phyloP scores from a whole-genome alignment of 2,888 invertebrate species.

The Tanytarsus gracilentus region DNA sequence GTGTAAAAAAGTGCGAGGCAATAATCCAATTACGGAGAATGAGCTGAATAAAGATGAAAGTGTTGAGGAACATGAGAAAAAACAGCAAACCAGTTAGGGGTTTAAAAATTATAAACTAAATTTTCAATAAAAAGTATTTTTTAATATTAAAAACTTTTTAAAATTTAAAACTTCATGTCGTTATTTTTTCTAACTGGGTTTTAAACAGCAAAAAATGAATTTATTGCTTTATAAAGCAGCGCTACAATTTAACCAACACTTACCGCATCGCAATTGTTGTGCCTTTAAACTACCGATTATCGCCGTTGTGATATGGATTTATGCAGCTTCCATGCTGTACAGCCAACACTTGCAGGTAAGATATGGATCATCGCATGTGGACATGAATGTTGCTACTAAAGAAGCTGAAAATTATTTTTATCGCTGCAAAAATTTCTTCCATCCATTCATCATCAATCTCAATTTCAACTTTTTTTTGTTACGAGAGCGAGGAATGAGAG shows the following conservation, averaged over 20 bases:
- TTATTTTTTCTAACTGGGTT: too few species aligned
- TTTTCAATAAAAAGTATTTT: too few species aligned
- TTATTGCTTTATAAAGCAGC: slow-evolving; percentile 4
- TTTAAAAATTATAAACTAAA: too few species aligned
- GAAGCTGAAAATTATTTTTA: slow-evolving; percentile 15
- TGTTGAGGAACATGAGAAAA: background rate
- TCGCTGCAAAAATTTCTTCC: background rate
- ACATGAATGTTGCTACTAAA: slow-evolving; percentile 5
- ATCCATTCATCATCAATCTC: slow-evolving; percentile 21
- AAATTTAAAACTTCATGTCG: too few species aligned
- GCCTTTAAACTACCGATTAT: background rate
- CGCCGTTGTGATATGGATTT: too few species aligned
- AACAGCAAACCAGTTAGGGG: too few species aligned
- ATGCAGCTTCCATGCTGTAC: background rate
- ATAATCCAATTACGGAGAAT: slow-evolving; percentile 16
- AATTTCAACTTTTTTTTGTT: slow-evolving; percentile 8
- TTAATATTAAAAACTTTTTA: too few species aligned
- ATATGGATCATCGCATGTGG: slow-evolving; percentile 15
- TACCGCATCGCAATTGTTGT: background rate
- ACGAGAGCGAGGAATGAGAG: too few species aligned
- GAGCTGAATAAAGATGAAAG: background rate
- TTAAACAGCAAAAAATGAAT: background rate
- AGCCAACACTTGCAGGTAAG: background rate
- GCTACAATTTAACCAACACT: slow-evolving; percentile 3
- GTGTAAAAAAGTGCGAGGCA: background rate